Evolutionary conservation across 2,888 invertebrate species (phyloP), one percentile per base, ranked within the genome.

Genomic region (Erynnis tages): DNA sequence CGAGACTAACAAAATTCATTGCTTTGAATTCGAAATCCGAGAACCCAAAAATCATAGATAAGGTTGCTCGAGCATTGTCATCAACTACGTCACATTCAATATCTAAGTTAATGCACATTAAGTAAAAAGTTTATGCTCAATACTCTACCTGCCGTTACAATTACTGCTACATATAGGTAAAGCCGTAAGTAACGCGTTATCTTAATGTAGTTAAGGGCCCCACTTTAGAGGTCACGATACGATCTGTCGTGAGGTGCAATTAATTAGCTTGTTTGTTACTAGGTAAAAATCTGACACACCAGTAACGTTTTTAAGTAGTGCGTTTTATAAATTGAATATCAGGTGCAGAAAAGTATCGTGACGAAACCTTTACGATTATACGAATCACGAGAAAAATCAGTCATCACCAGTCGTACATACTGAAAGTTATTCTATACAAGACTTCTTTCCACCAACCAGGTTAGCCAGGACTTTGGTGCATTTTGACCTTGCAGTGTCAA

Each of bases 141-240:
- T 41, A 35, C 13, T 35, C 19, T 43, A 50, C 35, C 8, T 34
- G 27, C 43, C 46, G 56, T 53, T 54, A 57, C 56, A 60, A 55
- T 60, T 57, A 56, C 55, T 52, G 35, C 67, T 65, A 64, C 68
- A 66, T 69, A 73, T 77, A 77, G 74, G 56, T 60, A 54, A 59
- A 44, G 54, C 45, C 46, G 27, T 54, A 54, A 60, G 77, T 79
- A 76, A 76, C 67, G 75, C 69, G 75, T 73, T 80, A 79, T 80
- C 80, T 79, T 72, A 76, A 77, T 71, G 75, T 59, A 59, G 63
- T 68, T 71, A 69, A 68, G 71, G 73, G 68, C 66, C 47, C 52
- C 47, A 4, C 11, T 34, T 49, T 41, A 41, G 1, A 8, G 6
- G 10, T 41, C 34, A 49, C 49, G 49, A 40, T 23, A 32, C 30